These are phyloP conservation scores for Astropecten irregularis DNA, from an alignment of 53 echinoderm and acorn worm species.

Conservation along the genomic window DNA sequence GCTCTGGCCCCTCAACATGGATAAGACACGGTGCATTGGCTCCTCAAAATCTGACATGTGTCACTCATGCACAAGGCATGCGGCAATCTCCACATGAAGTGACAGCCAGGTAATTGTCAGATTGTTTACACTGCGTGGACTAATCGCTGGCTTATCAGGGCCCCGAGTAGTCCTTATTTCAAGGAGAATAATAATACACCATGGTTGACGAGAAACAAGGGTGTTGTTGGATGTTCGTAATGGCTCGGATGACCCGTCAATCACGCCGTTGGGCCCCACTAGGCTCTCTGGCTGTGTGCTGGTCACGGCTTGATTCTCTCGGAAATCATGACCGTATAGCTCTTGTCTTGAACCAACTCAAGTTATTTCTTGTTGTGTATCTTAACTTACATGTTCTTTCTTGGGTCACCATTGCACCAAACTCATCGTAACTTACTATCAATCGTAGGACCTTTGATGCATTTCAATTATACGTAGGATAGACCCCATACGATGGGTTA, in stretches of 20 bases:
- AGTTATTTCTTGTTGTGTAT: too few relatives aligned
- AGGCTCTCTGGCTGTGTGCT: too few relatives aligned
- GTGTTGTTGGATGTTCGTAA: not conserved
- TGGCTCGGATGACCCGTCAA: slow-evolving; percentile 6
- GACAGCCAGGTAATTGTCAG: slow-evolving; percentile 34
- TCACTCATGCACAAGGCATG: slow-evolving; percentile 17
- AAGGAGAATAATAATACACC: not conserved
- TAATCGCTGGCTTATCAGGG: slow-evolving; percentile 38
- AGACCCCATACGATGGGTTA: too few relatives aligned
- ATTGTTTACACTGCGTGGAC: slow-evolving; percentile 30
- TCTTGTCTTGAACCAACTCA: too few relatives aligned
- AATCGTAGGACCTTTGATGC: too few relatives aligned
- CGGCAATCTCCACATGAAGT: slow-evolving; percentile 3
- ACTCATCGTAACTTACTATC: too few relatives aligned
- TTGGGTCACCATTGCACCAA: too few relatives aligned
- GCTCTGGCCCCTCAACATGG: slow-evolving; percentile 9
- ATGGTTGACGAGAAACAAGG: not conserved
- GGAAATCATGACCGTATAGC: too few relatives aligned
- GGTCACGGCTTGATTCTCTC: too few relatives aligned
- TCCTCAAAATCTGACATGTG: slow-evolving; percentile 41
- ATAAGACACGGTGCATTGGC: not conserved
- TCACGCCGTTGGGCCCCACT: not conserved
- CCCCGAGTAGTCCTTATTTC: slow-evolving; percentile 3
- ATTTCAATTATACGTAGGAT: too few relatives aligned
- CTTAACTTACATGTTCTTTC: too few relatives aligned